These are phyloP conservation scores for Pachyseris speciosa DNA, from an alignment of 64 coral and sea anemone species.

Conservation along the genomic window DNA sequence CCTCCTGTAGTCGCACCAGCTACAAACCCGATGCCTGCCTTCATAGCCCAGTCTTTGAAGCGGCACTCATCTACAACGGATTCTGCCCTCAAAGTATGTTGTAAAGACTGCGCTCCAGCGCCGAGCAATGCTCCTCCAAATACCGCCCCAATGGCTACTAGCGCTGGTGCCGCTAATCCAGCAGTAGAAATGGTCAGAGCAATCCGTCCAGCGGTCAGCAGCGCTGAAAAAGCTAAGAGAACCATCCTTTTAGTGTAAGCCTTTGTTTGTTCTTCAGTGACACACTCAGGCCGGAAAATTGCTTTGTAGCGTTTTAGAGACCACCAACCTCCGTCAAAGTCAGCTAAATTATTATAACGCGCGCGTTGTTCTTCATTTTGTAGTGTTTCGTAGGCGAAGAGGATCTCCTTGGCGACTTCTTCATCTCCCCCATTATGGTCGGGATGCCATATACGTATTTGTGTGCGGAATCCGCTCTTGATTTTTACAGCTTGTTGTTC, in stretches of 20 bases:
- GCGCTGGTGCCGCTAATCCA: conserved; percentile 30
- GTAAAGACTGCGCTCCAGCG: conserved; percentile 12
- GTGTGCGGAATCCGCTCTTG: conserved; percentile 6
- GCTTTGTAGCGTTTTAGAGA: conserved; percentile 14
- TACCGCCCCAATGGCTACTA: not conserved
- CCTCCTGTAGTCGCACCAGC: conserved; percentile 48
- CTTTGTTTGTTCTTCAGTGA: conserved; percentile 53
- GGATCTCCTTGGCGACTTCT: conserved; percentile 61
- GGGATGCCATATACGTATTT: conserved; percentile 73
- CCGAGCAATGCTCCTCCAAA: conserved; percentile 26
- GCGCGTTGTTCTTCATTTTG: conserved; percentile 48
- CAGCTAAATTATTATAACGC: conserved; percentile 47
- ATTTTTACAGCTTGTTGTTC: conserved; percentile 14
- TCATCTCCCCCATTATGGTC: conserved; percentile 60
- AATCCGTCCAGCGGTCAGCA: not conserved
- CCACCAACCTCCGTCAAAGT: conserved; percentile 66
- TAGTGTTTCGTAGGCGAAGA: conserved; percentile 37
- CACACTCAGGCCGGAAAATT: conserved; percentile 59
- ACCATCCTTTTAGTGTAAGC: not conserved
- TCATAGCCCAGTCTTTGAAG: not conserved
- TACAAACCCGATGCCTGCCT: conserved; percentile 21
- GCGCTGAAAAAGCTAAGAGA: not conserved
- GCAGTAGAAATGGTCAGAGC: not conserved
- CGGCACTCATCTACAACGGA: conserved; percentile 41
- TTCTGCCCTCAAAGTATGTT: not conserved